Evolutionary conservation across 2,888 invertebrate genomes (phyloP), one percentile per base, ranked within the genome.

Genomic region (Acrobasis suavella): DNA sequence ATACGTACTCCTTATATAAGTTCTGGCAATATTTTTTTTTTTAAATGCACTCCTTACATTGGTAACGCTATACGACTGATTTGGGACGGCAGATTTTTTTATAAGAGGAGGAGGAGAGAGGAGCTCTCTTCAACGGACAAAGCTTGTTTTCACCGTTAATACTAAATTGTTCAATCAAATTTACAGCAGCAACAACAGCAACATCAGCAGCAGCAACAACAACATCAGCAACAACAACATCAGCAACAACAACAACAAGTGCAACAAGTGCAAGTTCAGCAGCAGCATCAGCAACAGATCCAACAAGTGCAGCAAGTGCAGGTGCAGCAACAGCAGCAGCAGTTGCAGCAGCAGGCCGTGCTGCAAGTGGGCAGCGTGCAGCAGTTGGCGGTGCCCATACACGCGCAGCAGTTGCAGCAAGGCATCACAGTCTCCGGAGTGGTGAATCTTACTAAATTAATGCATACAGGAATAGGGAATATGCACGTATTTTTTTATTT

Each of bases 291-390:
- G 0, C 79, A 78, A 12, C 75, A 78, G 5, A 76, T 74, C 39
- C 78, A 77, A 32, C 74, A 74, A 7, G 75, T 75, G 9, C 76
- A 74, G 50, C 76, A 76, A 56, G 71, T 75, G 50, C 78, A 79
- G 38, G 64, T 64, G 56, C 77, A 77, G 50, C 73, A 73, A 64
- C 75, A 73, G 50, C 75, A 73, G 50, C 75, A 81, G 49, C 84
- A 85, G 65, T 72, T 81, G 69, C 76, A 82, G 72, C 91, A 89
- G 69, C 89, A 88, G 67, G 85, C 84, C 5, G 86, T 90, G 79
- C 65, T 91, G 78, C 89, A 90, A 66, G 91, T 91, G 62, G 87
- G 89, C 73, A 81, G 85, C 66, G 86, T 92, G 73, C 91, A 89
- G 68, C 92, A 91, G 68, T 82, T 91, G 0, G 80, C 89, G 0